These are phyloP conservation scores for Lepidothrix coronata DNA, from an alignment of 2,113 vertebrate species.

Conservation along the genomic window DNA sequence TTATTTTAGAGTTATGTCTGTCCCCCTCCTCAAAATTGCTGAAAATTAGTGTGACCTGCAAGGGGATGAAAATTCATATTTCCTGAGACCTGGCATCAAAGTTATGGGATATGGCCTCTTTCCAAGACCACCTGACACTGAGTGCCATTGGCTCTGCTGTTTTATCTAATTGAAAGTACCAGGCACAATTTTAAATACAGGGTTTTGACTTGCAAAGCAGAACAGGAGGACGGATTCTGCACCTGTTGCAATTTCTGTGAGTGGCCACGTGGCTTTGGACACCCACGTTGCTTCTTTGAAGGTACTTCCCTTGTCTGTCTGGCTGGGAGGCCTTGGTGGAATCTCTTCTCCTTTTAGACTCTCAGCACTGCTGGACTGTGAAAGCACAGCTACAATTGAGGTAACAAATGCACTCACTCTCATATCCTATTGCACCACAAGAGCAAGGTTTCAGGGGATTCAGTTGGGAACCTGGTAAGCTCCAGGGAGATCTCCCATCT, in stretches of 20 bases:
- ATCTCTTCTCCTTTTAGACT: background rate
- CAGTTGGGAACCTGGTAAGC: background rate
- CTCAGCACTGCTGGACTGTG: background rate
- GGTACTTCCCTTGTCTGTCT: background rate
- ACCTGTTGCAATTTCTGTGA: background rate
- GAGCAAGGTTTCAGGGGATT: background rate
- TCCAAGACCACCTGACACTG: background rate
- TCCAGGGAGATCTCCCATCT: background rate
- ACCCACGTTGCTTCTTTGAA: accelerated
- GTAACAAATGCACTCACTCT: background rate
- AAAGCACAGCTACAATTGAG: background rate
- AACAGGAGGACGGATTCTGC: background rate
- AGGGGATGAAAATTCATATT: background rate
- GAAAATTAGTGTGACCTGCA: background rate
- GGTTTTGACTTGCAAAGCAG: background rate
- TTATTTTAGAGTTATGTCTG: background rate
- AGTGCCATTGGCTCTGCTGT: background rate
- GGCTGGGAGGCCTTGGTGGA: background rate
- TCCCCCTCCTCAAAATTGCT: background rate
- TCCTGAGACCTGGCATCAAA: background rate
- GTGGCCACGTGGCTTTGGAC: background rate
- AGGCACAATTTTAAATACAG: background rate
- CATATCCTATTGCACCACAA: background rate
- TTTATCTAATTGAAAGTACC: background rate
- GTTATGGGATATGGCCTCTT: background rate